Conservation (phyloP, 2,888 invertebrate species). For the Tridacna crocea region DNA sequence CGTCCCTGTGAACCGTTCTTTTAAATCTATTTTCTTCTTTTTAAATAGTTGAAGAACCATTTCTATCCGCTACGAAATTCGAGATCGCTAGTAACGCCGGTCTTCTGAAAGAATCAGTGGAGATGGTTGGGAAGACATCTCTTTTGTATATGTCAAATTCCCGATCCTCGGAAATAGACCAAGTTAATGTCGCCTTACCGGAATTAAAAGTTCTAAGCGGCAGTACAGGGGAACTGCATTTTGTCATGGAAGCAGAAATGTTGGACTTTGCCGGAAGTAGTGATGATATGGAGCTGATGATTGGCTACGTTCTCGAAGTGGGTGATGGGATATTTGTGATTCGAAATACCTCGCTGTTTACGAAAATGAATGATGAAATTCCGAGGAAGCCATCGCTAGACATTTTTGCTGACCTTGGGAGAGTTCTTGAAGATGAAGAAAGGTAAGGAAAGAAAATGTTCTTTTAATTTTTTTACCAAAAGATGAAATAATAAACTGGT, state of each 20-base stretch:
- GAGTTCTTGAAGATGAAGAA: not conserved
- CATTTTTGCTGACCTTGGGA: not conserved
- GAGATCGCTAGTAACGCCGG: not conserved
- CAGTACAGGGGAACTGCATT: conserved; percentile 6
- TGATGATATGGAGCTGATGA: conserved; percentile 15
- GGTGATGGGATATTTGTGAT: conserved; percentile 23
- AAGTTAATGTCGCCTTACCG: conserved; percentile 14
- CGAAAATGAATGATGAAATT: not conserved
- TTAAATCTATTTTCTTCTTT: not conserved
- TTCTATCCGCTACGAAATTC: conserved; percentile 7
- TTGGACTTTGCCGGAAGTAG: conserved; percentile 18
- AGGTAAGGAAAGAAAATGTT: not conserved
- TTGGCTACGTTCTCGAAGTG: conserved; percentile 18
- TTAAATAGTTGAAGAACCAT: conserved; percentile 32
- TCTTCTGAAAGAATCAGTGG: conserved; percentile 9
- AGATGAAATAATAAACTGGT: too few species aligned
- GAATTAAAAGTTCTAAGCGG: not conserved
- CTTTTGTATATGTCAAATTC: conserved; percentile 19
- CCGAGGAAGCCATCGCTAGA: not conserved
- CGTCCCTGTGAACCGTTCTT: too few species aligned
- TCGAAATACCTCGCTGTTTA: conserved; percentile 25
- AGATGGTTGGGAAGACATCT: not conserved
- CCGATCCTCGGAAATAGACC: conserved; percentile 24
- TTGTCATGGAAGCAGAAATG: conserved; percentile 28
- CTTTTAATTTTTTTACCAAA: too few species aligned